Percentiles rank a stretch among this genome's conserved stretches.
Evolutionary conservation across 2,797 vertebrate genomes (phyloP).

Genomic region (Hypotaenidia okinawae): DNA sequence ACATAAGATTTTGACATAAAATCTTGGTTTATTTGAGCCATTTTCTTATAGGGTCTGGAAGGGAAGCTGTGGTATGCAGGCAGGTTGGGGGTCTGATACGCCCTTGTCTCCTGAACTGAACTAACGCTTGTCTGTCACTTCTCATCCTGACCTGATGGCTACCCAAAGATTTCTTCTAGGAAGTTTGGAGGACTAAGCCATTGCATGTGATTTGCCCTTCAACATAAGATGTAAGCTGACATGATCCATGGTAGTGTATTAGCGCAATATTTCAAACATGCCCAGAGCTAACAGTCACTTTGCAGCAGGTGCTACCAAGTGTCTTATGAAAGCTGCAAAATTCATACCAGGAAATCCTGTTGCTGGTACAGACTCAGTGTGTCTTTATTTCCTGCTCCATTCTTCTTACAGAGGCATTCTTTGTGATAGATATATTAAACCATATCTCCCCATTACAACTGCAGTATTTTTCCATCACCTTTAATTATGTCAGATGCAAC

Average conservation of each 20-base stretch:
- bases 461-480: slow-evolving; percentile 39
- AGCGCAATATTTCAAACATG: not conserved
- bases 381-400: not conserved
- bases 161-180: not conserved
- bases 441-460: not conserved
- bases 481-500: slow-evolving; percentile 55
- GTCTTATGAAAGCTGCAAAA: not conserved
- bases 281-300: not conserved
- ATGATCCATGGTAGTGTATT: not conserved
- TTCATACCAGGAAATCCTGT: not conserved
- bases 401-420: not conserved
- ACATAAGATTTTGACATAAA: not conserved
- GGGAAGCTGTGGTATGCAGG: not conserved
- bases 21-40: not conserved
- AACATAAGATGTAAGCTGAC: not conserved
- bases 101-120: not conserved
- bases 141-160: not conserved
- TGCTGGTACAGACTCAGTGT: not conserved
- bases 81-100: not conserved
- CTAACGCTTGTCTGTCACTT: not conserved
- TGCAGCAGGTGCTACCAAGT: not conserved
- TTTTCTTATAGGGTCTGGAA: not conserved
- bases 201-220: not conserved
- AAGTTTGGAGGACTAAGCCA: not conserved
- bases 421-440: slow-evolving; percentile 5